Evolutionary conservation across 2,888 invertebrate genomes (phyloP).

Genomic region (Drosophila villosipedis): DNA sequence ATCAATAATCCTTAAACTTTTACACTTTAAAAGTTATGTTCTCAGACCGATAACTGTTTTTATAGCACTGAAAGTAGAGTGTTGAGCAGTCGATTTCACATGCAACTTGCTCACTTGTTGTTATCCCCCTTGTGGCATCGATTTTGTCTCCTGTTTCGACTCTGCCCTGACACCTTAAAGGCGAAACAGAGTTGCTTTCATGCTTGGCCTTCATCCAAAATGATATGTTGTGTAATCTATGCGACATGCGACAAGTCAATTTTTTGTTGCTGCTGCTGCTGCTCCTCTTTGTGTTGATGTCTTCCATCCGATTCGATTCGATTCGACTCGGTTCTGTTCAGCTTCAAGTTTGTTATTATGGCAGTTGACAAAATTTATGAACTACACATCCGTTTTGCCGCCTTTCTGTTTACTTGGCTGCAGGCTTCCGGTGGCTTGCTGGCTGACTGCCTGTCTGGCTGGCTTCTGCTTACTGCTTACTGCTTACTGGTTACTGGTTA

Average conservation of each 20-base stretch:
- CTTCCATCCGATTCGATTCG: slow-evolving; percentile 1
- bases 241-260: slow-evolving; percentile 77
- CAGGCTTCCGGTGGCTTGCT: slow-evolving; percentile 64
- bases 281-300: slow-evolving; percentile 9
- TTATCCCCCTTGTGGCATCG: background rate
- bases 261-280: slow-evolving; percentile 14
- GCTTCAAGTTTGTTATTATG: slow-evolving; percentile 72
- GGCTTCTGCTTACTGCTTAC: slow-evolving; percentile 33
- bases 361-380: slow-evolving; percentile 82
- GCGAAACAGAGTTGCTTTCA: slow-evolving; percentile 27
- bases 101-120: background rate
- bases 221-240: slow-evolving; percentile 68
- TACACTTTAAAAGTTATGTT: background rate
- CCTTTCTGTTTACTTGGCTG: slow-evolving; percentile 69
- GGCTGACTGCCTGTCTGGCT: background rate
- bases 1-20: background rate
- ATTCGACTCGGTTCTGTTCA: slow-evolving; percentile 14
- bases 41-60: background rate
- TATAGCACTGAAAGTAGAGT: background rate
- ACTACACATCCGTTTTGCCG: slow-evolving; percentile 79
- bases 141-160: slow-evolving; percentile 18
- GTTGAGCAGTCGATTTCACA: background rate
- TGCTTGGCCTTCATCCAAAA: slow-evolving; percentile 39
- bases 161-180: slow-evolving; percentile 27
- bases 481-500: slow-evolving; percentile 8